These are phyloP conservation scores for Laupala kohalensis DNA, from an alignment of 1,140 invertebrate genomes.

Conservation along the genomic window DNA sequence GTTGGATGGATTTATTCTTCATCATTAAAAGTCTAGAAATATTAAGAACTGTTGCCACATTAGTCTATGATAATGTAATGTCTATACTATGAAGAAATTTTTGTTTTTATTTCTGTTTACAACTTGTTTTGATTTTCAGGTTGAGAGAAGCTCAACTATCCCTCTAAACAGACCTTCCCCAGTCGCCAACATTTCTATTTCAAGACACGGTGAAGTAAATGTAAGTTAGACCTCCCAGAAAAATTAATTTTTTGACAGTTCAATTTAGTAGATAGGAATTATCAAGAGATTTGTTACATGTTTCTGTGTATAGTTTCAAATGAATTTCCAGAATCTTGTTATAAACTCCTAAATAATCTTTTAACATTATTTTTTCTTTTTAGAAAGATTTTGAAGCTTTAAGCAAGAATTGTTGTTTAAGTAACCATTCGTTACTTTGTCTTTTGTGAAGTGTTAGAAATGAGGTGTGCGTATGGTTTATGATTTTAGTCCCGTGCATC, in stretches of 20 bases:
- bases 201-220: slow-evolving; percentile 13
- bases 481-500: slow-evolving; percentile 9
- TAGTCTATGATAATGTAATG: neutral
- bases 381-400: no score
- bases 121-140: slow-evolving; percentile 12
- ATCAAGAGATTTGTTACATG: no score
- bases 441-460: neutral
- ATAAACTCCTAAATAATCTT: neutral
- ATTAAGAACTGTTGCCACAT: neutral
- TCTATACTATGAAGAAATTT: neutral
- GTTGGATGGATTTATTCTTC: neutral
- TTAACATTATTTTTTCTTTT: neutral
- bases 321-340: neutral
- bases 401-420: no score
- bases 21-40: neutral
- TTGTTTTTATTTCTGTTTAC: neutral
- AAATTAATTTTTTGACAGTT: neutral
- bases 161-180: neutral
- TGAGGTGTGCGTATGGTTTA: no score
- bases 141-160: slow-evolving; percentile 14
- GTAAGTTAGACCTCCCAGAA: neutral
- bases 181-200: slow-evolving; percentile 13
- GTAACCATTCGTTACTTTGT: no score
- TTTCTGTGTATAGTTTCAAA: neutral
- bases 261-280: no score